Base-by-base conservation (phyloP, 2,888 invertebrate genomes). In the Mesorhabditis spiculigera region DNA sequence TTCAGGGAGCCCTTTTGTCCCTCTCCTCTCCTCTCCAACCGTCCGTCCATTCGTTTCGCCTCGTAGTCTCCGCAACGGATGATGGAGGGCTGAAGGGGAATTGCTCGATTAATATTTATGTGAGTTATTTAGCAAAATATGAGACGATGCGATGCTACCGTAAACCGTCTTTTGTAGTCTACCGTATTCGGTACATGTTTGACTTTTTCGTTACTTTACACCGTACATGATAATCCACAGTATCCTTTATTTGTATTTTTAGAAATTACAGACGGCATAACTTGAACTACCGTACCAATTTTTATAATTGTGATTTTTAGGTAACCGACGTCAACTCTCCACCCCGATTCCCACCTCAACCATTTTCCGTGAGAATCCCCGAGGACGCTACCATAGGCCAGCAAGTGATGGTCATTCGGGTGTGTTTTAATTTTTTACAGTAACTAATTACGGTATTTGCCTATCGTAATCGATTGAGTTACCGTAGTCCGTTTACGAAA, bases 311-410 rank as follows among this genome's bases (percentile, higher is more conserved):
- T 28, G 3, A 63, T 16, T 6, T 63, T 28, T 68, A 71, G 85
- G 91, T 98, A 0, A 75, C 75, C 62, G 85, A 85, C 68, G 78
- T 83, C 45, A 85, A 85, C 66, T 77, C 81, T 0, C 72, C 84
- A 3, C 85, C 85, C 5, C 69, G 68, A 44, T 85, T 85, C 72
- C 66, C 71, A 10, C 77, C 76, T 50, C 80, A 79, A 68, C 83
- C 82, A 4, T 80, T 84, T 71, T 72, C 77, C 13, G 76, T 84
- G 10, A 72, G 76, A 42, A 77, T 85, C 42, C 93, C 93, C 84
- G 97, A 98, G 89, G 94, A 96, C 87, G 92, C 93, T 0, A 92
- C 93, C 0, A 88, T 94, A 42, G 96, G 95, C 0, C 82, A 81
- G 63, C 84, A 82, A 0, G 93, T 97, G 0, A 89, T 95, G 0